Conservation (phyloP, 1,140 invertebrate genomes). For the Bombus ignitus region DNA sequence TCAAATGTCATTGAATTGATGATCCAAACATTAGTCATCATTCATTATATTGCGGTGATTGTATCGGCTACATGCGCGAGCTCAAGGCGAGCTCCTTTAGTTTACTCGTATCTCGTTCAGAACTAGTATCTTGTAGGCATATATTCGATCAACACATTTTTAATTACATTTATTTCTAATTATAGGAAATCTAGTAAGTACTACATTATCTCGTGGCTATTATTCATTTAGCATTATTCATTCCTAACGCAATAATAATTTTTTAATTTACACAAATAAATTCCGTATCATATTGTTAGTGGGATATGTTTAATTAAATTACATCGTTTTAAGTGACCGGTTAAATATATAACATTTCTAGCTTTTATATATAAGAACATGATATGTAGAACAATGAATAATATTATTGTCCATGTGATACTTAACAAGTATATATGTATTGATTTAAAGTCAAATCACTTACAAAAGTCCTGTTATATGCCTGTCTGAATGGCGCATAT, state of each 20-base stretch:
- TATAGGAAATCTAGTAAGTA: constrained; percentile 1
- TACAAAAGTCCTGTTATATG: background rate
- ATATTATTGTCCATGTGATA: background rate
- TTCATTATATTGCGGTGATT: constrained; percentile 51
- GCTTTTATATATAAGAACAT: background rate
- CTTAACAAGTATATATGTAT: background rate
- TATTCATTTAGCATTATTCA: background rate
- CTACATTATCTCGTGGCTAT: background rate
- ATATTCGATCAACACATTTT: background rate
- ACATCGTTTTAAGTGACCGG: background rate
- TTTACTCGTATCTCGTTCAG: constrained; percentile 7
- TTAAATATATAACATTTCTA: background rate
- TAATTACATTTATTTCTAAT: background rate
- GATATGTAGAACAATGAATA: background rate
- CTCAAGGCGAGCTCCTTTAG: constrained; percentile 71
- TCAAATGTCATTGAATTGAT: constrained; percentile 61
- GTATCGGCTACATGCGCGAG: constrained; percentile 45
- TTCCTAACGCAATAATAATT: background rate
- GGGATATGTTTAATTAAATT: constrained; percentile 29
- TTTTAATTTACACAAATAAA: constrained; percentile 32
- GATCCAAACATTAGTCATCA: constrained; percentile 72
- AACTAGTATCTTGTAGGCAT: background rate
- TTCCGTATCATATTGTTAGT: constrained; percentile 43
- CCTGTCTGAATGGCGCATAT: background rate
- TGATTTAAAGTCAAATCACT: constrained; percentile 21